phyloP scores from a whole-genome alignment of 2,113 vertebrate species.

The Andinoacara biseriatus region DNA sequence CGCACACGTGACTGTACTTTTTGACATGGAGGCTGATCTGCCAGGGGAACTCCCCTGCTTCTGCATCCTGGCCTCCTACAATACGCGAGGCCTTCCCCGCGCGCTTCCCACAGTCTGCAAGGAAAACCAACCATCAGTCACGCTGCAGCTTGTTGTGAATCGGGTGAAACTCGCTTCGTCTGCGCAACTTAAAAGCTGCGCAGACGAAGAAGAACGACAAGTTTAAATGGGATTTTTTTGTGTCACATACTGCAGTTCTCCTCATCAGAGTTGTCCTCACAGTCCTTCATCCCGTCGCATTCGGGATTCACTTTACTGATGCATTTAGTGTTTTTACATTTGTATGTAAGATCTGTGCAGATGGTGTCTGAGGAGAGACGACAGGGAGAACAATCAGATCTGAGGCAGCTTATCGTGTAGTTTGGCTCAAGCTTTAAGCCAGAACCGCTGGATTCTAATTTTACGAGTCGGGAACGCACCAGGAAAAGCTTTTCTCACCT shows the following conservation, averaged over 20 bases:
- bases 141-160: conserved; percentile 3
- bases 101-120: conserved; percentile 86
- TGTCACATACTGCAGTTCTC: conserved; percentile 83
- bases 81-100: conserved; percentile 84
- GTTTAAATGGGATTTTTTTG: neutral
- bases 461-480: too few relatives aligned
- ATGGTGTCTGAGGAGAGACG: neutral
- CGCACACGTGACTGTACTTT: conserved; percentile 85
- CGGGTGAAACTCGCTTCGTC: too few relatives aligned
- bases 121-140: neutral
- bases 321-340: conserved; percentile 82
- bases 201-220: neutral
- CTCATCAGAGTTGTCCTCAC: conserved; percentile 87
- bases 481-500: conserved; percentile 66
- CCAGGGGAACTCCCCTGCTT: conserved; percentile 91
- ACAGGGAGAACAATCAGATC: neutral
- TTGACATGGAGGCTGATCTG: conserved; percentile 91
- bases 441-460: too few relatives aligned
- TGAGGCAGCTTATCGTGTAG: too few relatives aligned
- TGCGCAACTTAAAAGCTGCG: neutral
- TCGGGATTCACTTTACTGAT: conserved; percentile 87
- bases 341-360: conserved; percentile 84
- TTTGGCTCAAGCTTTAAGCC: too few relatives aligned
- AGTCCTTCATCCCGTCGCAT: conserved; percentile 86
- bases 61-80: conserved; percentile 87